These are phyloP conservation scores for Ochlodes sylvanus DNA, from an alignment of 2,888 invertebrate genomes.

Conservation along the genomic window DNA sequence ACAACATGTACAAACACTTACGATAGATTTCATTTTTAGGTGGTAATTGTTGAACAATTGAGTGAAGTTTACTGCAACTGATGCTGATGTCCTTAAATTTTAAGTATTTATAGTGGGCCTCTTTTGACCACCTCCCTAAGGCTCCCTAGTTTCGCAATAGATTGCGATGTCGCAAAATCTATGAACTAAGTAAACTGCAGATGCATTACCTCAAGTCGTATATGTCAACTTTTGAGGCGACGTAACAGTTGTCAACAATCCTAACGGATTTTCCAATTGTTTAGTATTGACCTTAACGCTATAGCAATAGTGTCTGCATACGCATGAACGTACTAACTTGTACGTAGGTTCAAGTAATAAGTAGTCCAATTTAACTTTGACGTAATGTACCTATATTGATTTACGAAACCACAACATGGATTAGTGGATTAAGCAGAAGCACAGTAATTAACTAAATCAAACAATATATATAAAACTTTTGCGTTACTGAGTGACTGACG, in stretches of 20 bases:
- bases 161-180: slow-evolving; percentile 76
- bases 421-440: too few relatives aligned
- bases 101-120: slow-evolving; percentile 75
- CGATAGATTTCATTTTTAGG: slow-evolving; percentile 76
- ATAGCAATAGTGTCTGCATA: slow-evolving; percentile 44
- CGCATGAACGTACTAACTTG: slow-evolving; percentile 25
- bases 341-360: not conserved
- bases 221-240: slow-evolving; percentile 70
- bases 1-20: slow-evolving; percentile 62
- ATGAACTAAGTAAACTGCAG: slow-evolving; percentile 82
- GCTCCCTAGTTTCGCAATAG: slow-evolving; percentile 73
- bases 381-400: too few relatives aligned
- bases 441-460: too few relatives aligned
- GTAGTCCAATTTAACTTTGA: not conserved
- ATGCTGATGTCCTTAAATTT: slow-evolving; percentile 71
- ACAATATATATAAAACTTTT: too few relatives aligned
- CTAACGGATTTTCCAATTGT: slow-evolving; percentile 73
- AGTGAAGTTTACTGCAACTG: slow-evolving; percentile 62
- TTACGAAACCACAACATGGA: too few relatives aligned
- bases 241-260: slow-evolving; percentile 76
- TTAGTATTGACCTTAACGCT: slow-evolving; percentile 60
- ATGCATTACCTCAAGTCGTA: slow-evolving; percentile 76
- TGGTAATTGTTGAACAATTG: slow-evolving; percentile 57
- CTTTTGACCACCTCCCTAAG: slow-evolving; percentile 68
- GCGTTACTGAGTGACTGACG: too few relatives aligned